Evolutionary conservation across 2,113 vertebrate species (phyloP).

Genomic region (Nesospiza acunhae): DNA sequence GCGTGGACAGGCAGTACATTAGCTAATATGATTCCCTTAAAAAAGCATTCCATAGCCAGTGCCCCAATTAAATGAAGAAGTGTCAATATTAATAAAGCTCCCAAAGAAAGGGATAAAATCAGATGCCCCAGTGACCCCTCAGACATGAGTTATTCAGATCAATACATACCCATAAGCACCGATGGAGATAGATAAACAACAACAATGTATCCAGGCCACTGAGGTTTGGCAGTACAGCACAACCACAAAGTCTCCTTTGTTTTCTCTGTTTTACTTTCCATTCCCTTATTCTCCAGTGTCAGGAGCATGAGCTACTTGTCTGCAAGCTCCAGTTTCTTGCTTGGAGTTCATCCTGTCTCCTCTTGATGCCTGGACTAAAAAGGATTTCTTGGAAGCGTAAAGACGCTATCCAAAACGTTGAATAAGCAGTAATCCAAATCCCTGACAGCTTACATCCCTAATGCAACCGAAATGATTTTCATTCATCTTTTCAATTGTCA

Average conservation of each 20-base stretch:
- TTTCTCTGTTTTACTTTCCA: background rate
- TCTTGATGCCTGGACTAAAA: constrained; percentile 2
- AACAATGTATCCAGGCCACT: background rate
- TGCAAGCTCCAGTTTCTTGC: background rate
- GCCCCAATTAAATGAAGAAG: constrained; percentile 43
- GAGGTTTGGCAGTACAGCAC: background rate
- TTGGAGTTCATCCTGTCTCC: background rate
- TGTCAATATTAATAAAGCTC: constrained; percentile 55
- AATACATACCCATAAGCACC: constrained; percentile 13
- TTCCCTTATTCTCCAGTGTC: background rate
- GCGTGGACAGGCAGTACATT: constrained; percentile 23
- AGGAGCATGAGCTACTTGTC: background rate
- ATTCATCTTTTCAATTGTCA: constrained; percentile 43
- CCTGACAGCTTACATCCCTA: constrained; percentile 33
- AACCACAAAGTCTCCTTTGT: background rate
- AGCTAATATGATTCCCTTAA: constrained; percentile 46
- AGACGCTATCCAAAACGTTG: background rate
- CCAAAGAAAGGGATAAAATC: constrained; percentile 39
- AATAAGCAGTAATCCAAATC: constrained; percentile 26
- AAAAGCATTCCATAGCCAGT: constrained; percentile 33
- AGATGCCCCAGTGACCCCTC: constrained; percentile 15
- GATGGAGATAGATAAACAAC: constrained; percentile 21
- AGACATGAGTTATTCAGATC: constrained; percentile 1
- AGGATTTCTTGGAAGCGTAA: constrained; percentile 32
- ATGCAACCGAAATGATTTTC: constrained; percentile 48